Evolutionary conservation across 2,113 vertebrate genomes (phyloP).

Genomic region (Nymphicus hollandicus): DNA sequence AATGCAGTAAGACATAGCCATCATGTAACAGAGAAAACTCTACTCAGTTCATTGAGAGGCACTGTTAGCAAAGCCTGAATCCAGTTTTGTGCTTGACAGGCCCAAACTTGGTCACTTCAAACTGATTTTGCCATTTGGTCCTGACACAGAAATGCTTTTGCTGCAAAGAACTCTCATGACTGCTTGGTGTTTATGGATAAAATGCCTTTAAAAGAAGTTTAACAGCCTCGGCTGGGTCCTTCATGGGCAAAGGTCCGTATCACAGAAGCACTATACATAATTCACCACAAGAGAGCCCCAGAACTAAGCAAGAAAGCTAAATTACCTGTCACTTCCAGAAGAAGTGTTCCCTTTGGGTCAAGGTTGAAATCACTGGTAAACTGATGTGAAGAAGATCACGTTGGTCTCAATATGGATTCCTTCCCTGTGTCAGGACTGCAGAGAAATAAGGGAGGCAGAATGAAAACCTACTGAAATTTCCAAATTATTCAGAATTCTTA

Average conservation of each 20-base stretch:
- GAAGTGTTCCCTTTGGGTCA: slow-evolving; percentile 73
- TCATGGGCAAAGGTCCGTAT: slow-evolving; percentile 65
- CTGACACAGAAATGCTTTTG: not conserved
- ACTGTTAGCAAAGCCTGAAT: not conserved
- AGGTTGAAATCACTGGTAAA: slow-evolving; percentile 71
- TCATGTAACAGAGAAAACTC: not conserved
- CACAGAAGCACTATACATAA: slow-evolving; percentile 76
- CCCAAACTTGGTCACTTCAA: not conserved
- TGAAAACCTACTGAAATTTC: not conserved
- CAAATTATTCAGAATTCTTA: not conserved
- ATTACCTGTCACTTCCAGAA: slow-evolving; percentile 76
- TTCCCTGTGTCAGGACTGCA: not conserved
- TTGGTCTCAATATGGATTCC: not conserved
- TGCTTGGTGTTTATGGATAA: slow-evolving; percentile 33
- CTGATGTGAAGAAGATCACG: slow-evolving; percentile 22
- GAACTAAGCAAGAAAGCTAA: slow-evolving; percentile 75
- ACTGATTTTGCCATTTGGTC: not conserved
- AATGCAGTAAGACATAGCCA: not conserved
- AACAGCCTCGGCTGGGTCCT: slow-evolving; percentile 58
- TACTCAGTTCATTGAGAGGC: not conserved
- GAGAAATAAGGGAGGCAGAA: not conserved
- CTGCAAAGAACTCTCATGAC: not conserved
- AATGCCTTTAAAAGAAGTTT: slow-evolving; percentile 65
- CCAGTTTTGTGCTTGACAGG: not conserved
- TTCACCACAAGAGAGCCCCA: slow-evolving; percentile 79